phyloP scores from a whole-genome alignment of 2,113 vertebrate genomes.

The Varanus komodoensis region DNA sequence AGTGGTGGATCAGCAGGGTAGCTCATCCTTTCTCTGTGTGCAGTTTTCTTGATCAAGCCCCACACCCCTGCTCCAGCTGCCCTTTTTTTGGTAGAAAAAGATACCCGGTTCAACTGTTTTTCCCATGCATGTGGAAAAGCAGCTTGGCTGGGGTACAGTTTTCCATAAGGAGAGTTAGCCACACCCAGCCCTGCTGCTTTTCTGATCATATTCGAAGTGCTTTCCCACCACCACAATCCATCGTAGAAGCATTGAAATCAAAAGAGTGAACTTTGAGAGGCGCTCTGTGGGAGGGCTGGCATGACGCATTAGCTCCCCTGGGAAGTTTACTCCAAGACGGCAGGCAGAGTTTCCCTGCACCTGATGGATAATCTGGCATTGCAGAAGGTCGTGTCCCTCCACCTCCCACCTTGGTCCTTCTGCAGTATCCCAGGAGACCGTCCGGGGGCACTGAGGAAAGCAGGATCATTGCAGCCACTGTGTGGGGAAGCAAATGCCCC shows the following conservation, averaged over 20 bases:
- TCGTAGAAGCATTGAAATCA: neutral
- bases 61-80: neutral
- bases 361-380: no score
- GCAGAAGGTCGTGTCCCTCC: no score
- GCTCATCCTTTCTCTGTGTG: neutral
- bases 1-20: neutral
- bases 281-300: neutral
- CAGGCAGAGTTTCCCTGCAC: no score
- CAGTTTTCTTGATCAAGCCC: neutral
- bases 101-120: neutral
- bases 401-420: no score
- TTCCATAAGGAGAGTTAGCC: neutral
- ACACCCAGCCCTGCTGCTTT: neutral
- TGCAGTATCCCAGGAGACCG: no score
- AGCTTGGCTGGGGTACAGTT: neutral
- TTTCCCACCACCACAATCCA: no score
- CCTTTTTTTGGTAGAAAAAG: neutral
- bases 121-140: neutral
- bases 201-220: neutral
- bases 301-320: no score
- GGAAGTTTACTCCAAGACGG: no score
- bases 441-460: no score
- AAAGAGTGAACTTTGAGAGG: neutral
- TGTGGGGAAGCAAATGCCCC: no score
- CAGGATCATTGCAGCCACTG: no score